Evolutionary conservation across 2,113 vertebrate genomes (phyloP).

Genomic region (Narcine bancroftii): DNA sequence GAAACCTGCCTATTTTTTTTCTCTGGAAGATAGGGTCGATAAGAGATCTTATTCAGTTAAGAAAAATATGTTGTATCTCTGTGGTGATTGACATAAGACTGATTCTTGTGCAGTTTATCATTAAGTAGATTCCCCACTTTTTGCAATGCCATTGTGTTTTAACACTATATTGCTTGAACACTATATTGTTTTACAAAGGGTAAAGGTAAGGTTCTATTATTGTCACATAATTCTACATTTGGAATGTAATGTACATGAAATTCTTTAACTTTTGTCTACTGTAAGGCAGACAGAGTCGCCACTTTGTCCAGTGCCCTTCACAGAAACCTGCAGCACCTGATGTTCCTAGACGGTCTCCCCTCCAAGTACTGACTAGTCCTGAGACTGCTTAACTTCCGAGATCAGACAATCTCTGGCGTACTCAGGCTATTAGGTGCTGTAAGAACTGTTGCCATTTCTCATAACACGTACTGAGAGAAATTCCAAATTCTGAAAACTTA

Average conservation of each 20-base stretch:
- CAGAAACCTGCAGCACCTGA: no score
- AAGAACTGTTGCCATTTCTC: not conserved
- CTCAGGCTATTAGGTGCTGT: no score
- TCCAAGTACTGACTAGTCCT: no score
- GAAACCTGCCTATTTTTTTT: conserved; percentile 27
- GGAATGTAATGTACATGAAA: no score
- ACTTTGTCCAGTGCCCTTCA: no score
- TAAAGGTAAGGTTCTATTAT: no score
- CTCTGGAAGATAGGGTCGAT: conserved; percentile 6
- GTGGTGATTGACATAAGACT: not conserved
- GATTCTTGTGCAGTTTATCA: not conserved
- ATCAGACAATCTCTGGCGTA: no score
- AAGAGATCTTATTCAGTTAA: conserved; percentile 34
- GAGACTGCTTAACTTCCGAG: no score
- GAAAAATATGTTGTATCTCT: not conserved
- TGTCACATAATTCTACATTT: no score
- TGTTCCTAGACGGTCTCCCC: no score
- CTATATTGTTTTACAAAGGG: not conserved
- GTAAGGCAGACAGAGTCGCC: no score
- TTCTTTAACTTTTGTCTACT: no score
- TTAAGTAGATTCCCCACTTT: conserved; percentile 4
- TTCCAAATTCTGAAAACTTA: not conserved
- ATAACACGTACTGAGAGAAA: not conserved
- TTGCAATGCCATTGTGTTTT: not conserved
- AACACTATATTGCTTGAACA: not conserved